Evolutionary conservation across 2,113 vertebrate species (phyloP), one percentile per base, ranked within the genome.

Genomic region (Brienomyrus longianalis): DNA sequence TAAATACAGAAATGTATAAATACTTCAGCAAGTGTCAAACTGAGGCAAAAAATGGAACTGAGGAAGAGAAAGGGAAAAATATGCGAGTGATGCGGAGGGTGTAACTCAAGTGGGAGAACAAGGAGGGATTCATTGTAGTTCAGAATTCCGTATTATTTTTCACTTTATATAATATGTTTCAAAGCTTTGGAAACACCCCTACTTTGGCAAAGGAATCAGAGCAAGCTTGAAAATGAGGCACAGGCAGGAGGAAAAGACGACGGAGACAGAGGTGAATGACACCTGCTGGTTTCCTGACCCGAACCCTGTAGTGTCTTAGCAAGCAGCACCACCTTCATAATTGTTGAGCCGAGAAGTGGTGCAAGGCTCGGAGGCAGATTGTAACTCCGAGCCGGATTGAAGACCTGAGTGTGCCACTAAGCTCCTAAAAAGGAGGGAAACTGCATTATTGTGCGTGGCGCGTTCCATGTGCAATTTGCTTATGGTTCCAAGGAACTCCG

Each of bases 231-330:
- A 39, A n/a, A n/a, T 45, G 70, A 89, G 17, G 11, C 19, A 74
- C 15, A 74, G 70, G 35, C 62, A 77, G 31, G 13, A 89, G n/a
- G n/a, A n/a, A 51, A n/a, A 15, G 88, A 31, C 13, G 48, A 45
- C 62, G 51, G 62, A 19, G 45, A 27, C 8, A n/a, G 80, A 89
- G 89, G 88, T 87, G 88, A 62, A 48, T 88, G 47, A 89, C 19
- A 39, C 31, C 51, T 56, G 85, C 85, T 19, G 51, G 23, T 52
- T 54, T 35, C 85, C 85, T 56, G 85, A 19, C 17, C 85, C 27
- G 5, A 8, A 35, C 27, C 27, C 31, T 27, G 8, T 54, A 19
- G 6, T 0, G 27, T 19, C 11, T 35, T 17, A 23, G 85, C 23
- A 54, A 39, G 27, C 17, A 52, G 23, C 85, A 3, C 0, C n/a